Evolutionary conservation across 2,888 invertebrate genomes (phyloP).

Genomic region (Lasioglossum calceatum): DNA sequence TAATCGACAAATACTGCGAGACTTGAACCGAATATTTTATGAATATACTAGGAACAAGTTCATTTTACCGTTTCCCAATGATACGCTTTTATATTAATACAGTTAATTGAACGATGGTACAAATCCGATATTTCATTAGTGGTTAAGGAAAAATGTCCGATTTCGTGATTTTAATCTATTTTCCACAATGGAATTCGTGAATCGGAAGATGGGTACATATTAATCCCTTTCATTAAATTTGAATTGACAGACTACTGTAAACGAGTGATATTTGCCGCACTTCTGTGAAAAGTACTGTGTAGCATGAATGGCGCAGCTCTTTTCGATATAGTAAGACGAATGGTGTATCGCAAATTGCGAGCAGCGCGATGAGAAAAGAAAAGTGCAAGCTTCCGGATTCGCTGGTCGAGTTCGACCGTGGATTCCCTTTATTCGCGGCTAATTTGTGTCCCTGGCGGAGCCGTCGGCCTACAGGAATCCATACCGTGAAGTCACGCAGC

Average conservation of each 20-base stretch:
- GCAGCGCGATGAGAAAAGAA: neutral
- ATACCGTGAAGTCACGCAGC: slow-evolving; percentile 57
- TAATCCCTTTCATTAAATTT: neutral
- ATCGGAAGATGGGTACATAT: neutral
- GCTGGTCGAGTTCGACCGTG: slow-evolving; percentile 6
- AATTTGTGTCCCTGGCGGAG: slow-evolving; percentile 43
- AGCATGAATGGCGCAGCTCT: neutral
- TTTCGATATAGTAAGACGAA: neutral
- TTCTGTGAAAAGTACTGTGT: neutral
- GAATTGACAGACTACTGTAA: neutral
- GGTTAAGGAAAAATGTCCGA: neutral
- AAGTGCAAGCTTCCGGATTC: slow-evolving; percentile 7
- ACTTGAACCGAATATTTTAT: neutral
- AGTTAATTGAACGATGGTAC: neutral
- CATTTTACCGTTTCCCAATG: neutral
- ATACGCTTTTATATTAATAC: neutral
- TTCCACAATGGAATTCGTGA: neutral
- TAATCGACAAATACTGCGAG: neutral
- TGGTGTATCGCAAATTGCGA: neutral
- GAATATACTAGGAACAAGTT: neutral
- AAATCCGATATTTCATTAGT: neutral
- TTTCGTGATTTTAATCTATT: neutral
- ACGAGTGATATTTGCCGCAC: neutral
- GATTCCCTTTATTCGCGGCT: slow-evolving; percentile 27
- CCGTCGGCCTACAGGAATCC: slow-evolving; percentile 31